Conservation (phyloP, 2,888 invertebrate species). For the Clepsis dumicolana region DNA sequence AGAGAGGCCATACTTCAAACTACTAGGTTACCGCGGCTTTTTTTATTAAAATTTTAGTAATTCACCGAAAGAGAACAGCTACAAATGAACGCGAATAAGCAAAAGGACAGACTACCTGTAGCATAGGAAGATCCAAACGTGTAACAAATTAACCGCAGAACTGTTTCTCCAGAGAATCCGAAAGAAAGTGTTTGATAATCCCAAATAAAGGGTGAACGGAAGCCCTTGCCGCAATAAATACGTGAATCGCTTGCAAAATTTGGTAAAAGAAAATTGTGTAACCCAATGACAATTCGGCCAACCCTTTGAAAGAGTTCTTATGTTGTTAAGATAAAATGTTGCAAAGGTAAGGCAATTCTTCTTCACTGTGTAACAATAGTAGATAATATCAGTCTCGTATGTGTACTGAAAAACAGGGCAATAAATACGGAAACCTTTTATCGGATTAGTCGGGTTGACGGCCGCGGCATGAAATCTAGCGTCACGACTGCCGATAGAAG, state of each 20-base stretch:
- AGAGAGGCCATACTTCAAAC: too few relatives aligned
- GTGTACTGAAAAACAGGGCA: conserved; percentile 20
- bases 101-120: not conserved
- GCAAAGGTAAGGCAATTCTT: not conserved
- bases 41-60: too few relatives aligned
- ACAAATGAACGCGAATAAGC: not conserved
- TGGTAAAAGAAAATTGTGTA: not conserved
- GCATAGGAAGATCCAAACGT: not conserved
- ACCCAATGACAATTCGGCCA: conserved; percentile 4
- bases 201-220: not conserved
- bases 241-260: conserved; percentile 5
- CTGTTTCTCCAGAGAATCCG: not conserved
- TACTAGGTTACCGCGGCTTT: too few relatives aligned
- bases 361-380: not conserved
- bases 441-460: conserved; percentile 48
- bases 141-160: not conserved
- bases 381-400: not conserved
- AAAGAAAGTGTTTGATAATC: conserved; percentile 13
- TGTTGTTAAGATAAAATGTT: not conserved
- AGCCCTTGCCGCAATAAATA: conserved; percentile 8
- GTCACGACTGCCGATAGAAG: conserved; percentile 50
- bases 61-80: too few relatives aligned
- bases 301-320: not conserved
- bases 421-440: conserved; percentile 37
- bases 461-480: conserved; percentile 56